Evolutionary conservation across 2,888 invertebrate species (phyloP), one percentile per base, ranked within the genome.

Genomic region (Macrosoma leucophasiata): DNA sequence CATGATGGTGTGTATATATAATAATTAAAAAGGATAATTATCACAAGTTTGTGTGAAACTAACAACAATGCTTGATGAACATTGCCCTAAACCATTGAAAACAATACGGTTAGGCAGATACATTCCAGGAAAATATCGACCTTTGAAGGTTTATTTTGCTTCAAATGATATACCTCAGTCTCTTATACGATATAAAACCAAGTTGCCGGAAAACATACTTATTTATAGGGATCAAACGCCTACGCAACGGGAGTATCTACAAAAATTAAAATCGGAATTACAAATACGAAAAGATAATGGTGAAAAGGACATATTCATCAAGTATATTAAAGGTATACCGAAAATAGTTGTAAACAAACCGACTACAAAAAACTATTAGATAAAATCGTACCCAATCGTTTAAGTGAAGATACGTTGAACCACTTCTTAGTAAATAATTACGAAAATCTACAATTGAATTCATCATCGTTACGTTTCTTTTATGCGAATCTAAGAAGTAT

Each of bases 401-500:
- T n/a, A n/a, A n/a, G n/a, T n/a, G n/a, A n/a, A n/a, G n/a, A n/a
- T n/a, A n/a, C n/a, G n/a, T n/a, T 43, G 32, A 27, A 13, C 9
- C 33, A 45, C 14, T 13, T 38, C 13, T 18, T 38, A 29, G 13
- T 29, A n/a, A 25, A 33, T 9, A 33, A 25, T 25, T 45, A 46
- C 12, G 43, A 46, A 10, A 36, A 46, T 7, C 35, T 43, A 13
- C 27, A 37, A 12, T n/a, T 31, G 2, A 26, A 28, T 8, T 29
- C 37, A 10, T 32, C 38, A 1, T 36, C 37, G 2, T 26, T 46
- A 6, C 19, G 39, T 22, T 35, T 42, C 11, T 36, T 42, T 9
- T 41, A 41, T 13, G 35, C 38, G 1, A 46, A 43, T 18, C 14
- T 39, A 22, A 29, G 38, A 3, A 48, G 47, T 28, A 43, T 44